Base-by-base conservation (phyloP, 2,888 invertebrate genomes). In the Carcina quercana region DNA sequence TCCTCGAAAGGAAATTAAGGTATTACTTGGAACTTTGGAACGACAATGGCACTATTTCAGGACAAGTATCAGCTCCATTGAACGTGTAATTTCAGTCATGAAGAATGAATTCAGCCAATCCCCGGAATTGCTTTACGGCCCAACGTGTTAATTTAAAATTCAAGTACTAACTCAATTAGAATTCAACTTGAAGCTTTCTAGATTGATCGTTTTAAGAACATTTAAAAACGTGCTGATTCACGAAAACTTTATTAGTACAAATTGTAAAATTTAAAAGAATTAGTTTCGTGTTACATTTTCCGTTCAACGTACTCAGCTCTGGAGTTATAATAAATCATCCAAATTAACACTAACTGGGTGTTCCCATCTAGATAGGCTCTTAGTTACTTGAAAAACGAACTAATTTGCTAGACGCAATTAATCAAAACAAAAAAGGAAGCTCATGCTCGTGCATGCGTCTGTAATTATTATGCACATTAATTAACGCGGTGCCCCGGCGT, bases 401-500 rank as follows among this genome's bases (percentile, higher is more conserved):
- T 72, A 75, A 79, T 75, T 76, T 72, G 60, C 69, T 62, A 58
- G 54, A 48, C 46, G 56, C 55, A 74, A 82, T 82, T 82, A 80
- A 83, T 83, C 82, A 83, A 64, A 70, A 65, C 67, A 67, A 72
- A 80, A 73, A 79, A 74, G 80, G 80, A 80, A 82, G 80, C 80
- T 68, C 71, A 71, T 60, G 74, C 65, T 62, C 64, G 71, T 74
- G 70, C 72, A 71, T 59, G 70, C 69, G 28, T 30, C 25, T 6
- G 66, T 78, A 75, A 79, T 83, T 80, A 80, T 76, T 82, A 80
- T 80, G 78, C 78, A 80, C 80, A 82, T 80, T 80, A 79, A 83
- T 83, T 80, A 82, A 72, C 65, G 45, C 57, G 50, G 53, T 49
- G 56, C 50, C 50, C 37, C 42, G 58, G 61, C 62, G 58, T 61